Evolutionary conservation across 1,140 invertebrate species (phyloP).

Genomic region (Agraylea sexmaculata): DNA sequence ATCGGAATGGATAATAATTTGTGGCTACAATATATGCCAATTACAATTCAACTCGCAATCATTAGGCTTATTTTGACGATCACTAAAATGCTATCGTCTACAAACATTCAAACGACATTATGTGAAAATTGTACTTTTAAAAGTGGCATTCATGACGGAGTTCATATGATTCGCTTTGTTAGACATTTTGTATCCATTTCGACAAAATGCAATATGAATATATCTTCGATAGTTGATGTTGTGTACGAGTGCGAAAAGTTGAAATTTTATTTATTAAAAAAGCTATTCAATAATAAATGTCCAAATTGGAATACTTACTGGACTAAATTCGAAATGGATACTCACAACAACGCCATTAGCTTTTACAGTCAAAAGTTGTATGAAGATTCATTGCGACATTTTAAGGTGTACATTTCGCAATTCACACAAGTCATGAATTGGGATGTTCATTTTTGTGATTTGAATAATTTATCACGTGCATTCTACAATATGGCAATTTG

Average conservation of each 20-base stretch:
- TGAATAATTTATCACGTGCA: slow-evolving; percentile 12
- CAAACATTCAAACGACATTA: slow-evolving; percentile 8
- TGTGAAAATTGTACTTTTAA: slow-evolving; percentile 10
- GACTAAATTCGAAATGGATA: slow-evolving; percentile 12
- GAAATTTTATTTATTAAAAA: slow-evolving; percentile 7
- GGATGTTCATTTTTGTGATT: slow-evolving; percentile 5
- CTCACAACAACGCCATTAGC: slow-evolving; percentile 14
- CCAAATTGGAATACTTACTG: slow-evolving; percentile 15
- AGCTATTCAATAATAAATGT: slow-evolving; percentile 9
- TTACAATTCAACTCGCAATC: slow-evolving; percentile 2
- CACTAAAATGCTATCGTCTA: slow-evolving; percentile 6
- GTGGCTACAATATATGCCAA: slow-evolving; percentile 10
- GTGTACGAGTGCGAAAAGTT: not conserved
- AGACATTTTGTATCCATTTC: slow-evolving; percentile 9
- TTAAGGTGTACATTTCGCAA: slow-evolving; percentile 9
- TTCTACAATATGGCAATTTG: slow-evolving; percentile 18
- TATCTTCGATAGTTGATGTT: slow-evolving; percentile 2
- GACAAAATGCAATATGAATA: slow-evolving; percentile 8
- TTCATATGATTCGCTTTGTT: slow-evolving; percentile 8
- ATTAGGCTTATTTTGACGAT: slow-evolving; percentile 5
- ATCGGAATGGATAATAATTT: not conserved
- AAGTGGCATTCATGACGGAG: slow-evolving; percentile 11
- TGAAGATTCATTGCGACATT: slow-evolving; percentile 4
- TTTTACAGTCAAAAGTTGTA: slow-evolving; percentile 9
- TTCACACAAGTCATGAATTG: slow-evolving; percentile 6